Evolutionary conservation across 2,888 invertebrate species (phyloP).

Genomic region (Fragum fragum): DNA sequence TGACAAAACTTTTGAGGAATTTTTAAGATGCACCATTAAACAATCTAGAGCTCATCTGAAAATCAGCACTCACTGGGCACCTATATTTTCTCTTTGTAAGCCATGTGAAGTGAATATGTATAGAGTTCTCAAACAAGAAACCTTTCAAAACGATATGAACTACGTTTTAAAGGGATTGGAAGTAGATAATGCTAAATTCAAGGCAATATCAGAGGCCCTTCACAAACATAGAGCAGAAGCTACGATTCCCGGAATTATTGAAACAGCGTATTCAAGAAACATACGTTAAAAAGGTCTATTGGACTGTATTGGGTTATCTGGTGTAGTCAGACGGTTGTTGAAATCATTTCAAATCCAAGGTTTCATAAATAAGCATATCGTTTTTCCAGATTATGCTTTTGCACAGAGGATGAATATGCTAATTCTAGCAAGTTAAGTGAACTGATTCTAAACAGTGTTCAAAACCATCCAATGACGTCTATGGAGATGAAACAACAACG

Average conservation of each 20-base stretch:
- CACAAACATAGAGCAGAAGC: neutral
- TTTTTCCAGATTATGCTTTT: neutral
- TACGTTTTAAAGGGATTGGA: constrained; percentile 4
- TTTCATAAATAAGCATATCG: neutral
- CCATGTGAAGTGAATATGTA: constrained; percentile 38
- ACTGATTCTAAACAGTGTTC: neutral
- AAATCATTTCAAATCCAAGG: constrained; percentile 12
- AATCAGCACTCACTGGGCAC: constrained; percentile 47
- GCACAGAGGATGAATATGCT: neutral
- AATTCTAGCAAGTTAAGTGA: neutral
- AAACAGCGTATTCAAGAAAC: neutral
- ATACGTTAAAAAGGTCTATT: neutral
- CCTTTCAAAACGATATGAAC: constrained; percentile 49
- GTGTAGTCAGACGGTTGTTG: constrained; percentile 9
- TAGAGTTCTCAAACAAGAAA: constrained; percentile 48
- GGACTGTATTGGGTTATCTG: neutral
- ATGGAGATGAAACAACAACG: neutral
- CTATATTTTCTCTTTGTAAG: constrained; percentile 36
- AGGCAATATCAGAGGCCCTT: neutral
- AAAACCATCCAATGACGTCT: neutral
- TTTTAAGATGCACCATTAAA: constrained; percentile 27
- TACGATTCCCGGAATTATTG: constrained; percentile 6
- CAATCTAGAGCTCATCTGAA: neutral
- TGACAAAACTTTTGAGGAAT: constrained; percentile 42
- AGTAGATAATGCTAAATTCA: neutral